Conservation (phyloP, 1,140 invertebrate species). For the Fopius arisanus region DNA sequence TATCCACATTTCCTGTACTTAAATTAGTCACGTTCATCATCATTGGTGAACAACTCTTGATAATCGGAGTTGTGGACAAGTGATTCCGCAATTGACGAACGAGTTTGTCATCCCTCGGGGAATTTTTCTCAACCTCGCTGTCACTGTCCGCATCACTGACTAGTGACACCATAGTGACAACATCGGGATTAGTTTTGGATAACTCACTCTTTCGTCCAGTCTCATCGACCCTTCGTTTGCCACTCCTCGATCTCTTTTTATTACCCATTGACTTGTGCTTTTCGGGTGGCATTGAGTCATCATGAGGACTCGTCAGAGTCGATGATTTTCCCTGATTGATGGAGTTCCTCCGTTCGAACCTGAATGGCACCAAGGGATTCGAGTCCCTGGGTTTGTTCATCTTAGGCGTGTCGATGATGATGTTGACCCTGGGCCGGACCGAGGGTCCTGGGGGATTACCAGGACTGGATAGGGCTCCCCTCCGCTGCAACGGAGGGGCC, state of each 20-base stretch:
- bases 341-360: slow-evolving; percentile 13
- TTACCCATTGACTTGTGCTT: slow-evolving; percentile 48
- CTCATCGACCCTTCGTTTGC: slow-evolving; percentile 44
- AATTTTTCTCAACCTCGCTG: slow-evolving; percentile 57
- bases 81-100: slow-evolving; percentile 57
- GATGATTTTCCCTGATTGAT: not conserved
- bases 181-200: slow-evolving; percentile 46
- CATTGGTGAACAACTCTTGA: slow-evolving; percentile 42
- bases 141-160: slow-evolving; percentile 67
- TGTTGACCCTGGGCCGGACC: slow-evolving; percentile 42
- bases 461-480: slow-evolving; percentile 20
- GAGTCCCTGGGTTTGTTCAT: slow-evolving; percentile 20
- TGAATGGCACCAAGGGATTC: not conserved
- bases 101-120: slow-evolving; percentile 53
- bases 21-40: slow-evolving; percentile 6
- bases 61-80: slow-evolving; percentile 58
- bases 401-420: slow-evolving; percentile 47
- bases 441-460: slow-evolving; percentile 12
- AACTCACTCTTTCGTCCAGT: slow-evolving; percentile 1
- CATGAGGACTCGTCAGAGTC: not conserved
- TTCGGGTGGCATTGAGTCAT: not conserved
- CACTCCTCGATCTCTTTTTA: slow-evolving; percentile 51
- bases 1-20: slow-evolving; percentile 30
- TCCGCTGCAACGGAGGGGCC: slow-evolving; percentile 46
- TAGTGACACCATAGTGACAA: slow-evolving; percentile 68